Percentiles rank a stretch among this genome's conserved stretches.
These are phyloP conservation scores for Mimumesa dahlbomi DNA, from an alignment of 2,888 invertebrate genomes.

Conservation along the genomic window DNA sequence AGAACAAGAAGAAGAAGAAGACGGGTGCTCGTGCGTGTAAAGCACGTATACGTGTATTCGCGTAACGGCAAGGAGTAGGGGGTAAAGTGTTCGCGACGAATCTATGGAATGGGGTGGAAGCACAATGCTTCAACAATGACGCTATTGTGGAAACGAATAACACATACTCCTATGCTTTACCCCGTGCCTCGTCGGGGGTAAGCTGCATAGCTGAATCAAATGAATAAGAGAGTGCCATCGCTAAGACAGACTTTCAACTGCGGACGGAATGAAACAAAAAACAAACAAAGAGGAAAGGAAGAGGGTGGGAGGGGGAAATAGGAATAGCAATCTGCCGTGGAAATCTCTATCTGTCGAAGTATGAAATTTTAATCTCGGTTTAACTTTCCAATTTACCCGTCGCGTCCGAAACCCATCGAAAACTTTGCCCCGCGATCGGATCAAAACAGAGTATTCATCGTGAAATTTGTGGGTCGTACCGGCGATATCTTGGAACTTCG, in stretches of 20 bases:
- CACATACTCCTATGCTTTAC: constrained; percentile 74
- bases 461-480: constrained; percentile 1
- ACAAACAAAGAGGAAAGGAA: neutral
- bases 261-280: neutral
- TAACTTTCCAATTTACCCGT: constrained; percentile 3
- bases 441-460: constrained; percentile 9
- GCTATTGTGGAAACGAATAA: constrained; percentile 77
- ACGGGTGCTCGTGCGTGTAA: constrained; percentile 60
- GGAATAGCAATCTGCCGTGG: too few species aligned
- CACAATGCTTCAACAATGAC: constrained; percentile 77
- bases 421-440: neutral
- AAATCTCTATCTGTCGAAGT: too few species aligned
- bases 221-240: constrained; percentile 70
- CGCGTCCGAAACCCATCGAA: neutral
- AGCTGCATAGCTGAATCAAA: constrained; percentile 72
- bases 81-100: constrained; percentile 75
- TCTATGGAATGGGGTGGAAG: constrained; percentile 71
- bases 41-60: constrained; percentile 57
- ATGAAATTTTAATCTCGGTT: too few species aligned
- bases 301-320: neutral
- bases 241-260: constrained; percentile 55
- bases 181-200: constrained; percentile 65
- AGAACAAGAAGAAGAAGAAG: constrained; percentile 39
- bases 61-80: constrained; percentile 59
- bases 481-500: constrained; percentile 6